Percentiles rank a stretch among this genome's conserved stretches.
Conservation (phyloP, 2,113 vertebrate genomes). For the Zingel zingel region DNA sequence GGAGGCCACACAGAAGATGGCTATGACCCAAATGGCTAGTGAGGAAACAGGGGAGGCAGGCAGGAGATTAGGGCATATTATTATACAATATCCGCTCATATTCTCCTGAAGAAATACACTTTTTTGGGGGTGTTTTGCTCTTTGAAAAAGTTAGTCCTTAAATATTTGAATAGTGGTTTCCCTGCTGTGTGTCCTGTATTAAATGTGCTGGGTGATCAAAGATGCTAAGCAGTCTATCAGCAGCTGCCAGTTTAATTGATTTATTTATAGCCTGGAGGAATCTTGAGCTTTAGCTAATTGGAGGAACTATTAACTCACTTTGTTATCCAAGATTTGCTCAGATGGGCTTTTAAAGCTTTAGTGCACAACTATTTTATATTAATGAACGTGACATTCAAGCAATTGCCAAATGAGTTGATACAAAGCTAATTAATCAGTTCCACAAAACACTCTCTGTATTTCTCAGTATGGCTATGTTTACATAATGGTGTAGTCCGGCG, state of each 20-base stretch:
- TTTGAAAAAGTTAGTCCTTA: not conserved
- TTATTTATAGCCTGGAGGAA: not conserved
- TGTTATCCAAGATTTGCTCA: not conserved
- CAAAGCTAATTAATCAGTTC: no score
- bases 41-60: slow-evolving; percentile 7
- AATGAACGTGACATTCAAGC: no score
- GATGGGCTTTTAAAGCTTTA: not conserved
- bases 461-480: no score
- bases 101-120: not conserved
- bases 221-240: not conserved
- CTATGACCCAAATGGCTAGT: slow-evolving; percentile 92
- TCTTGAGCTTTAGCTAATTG: not conserved
- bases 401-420: no score
- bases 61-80: not conserved
- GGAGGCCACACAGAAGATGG: slow-evolving; percentile 94
- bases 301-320: not conserved
- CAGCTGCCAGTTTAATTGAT: slow-evolving; percentile 4
- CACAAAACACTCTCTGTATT: no score
- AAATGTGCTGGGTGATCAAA: not conserved
- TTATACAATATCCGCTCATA: not conserved
- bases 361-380: no score
- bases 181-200: not conserved
- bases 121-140: not conserved
- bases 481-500: no score
- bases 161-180: not conserved